Conservation (phyloP, 1,140 invertebrate genomes). For the Procambarus clarkii region DNA sequence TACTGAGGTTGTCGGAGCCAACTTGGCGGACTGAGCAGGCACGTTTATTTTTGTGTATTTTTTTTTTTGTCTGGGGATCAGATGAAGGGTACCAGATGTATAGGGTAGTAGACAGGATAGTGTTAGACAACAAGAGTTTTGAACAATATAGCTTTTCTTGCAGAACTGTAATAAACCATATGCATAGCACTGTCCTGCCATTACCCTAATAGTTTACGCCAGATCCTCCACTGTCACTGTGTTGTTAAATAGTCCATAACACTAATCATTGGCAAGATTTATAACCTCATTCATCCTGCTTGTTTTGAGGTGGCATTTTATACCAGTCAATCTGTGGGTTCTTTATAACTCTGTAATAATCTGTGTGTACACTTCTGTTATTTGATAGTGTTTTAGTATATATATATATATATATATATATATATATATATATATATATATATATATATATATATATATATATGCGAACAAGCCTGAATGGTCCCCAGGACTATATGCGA, state of each 20-base stretch:
- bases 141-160: neutral
- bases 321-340: constrained; percentile 22
- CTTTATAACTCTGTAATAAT: neutral
- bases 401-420: too few species aligned
- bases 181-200: constrained; percentile 10
- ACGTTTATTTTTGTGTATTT: constrained; percentile 17
- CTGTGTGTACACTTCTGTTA: constrained; percentile 8
- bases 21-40: constrained; percentile 56
- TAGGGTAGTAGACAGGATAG: neutral
- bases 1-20: constrained; percentile 67
- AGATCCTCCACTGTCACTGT: constrained; percentile 42
- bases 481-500: too few species aligned
- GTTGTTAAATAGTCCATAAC: neutral
- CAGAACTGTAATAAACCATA: neutral
- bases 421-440: too few species aligned
- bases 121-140: constrained; percentile 1
- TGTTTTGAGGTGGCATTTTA: neutral
- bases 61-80: constrained; percentile 27
- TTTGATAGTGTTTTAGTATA: neutral
- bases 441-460: too few species aligned
- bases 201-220: constrained; percentile 32
- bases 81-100: constrained; percentile 39
- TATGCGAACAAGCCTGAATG: too few species aligned
- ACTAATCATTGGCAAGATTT: neutral
- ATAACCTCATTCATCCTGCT: constrained; percentile 19